Evolutionary conservation across 2,888 invertebrate species (phyloP).

Genomic region (Hypomecis punctinalis): DNA sequence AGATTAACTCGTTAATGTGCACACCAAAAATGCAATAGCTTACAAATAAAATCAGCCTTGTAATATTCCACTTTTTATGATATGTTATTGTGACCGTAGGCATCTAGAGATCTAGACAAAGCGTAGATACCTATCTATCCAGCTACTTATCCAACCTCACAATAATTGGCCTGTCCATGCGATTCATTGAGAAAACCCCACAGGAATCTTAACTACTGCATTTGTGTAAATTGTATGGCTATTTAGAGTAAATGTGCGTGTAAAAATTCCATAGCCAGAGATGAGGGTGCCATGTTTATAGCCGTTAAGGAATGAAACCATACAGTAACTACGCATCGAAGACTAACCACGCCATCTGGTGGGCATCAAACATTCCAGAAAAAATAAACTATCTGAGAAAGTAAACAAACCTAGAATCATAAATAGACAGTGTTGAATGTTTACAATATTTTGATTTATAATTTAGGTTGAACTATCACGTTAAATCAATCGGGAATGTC

Average conservation of each 20-base stretch:
- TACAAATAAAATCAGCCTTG: too few species aligned
- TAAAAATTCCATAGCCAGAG: slow-evolving; percentile 72
- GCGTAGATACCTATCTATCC: background rate
- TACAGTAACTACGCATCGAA: slow-evolving; percentile 65
- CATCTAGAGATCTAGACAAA: slow-evolving; percentile 11
- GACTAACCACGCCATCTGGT: slow-evolving; percentile 78
- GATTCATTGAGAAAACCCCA: slow-evolving; percentile 56
- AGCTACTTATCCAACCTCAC: slow-evolving; percentile 17
- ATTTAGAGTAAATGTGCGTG: slow-evolving; percentile 66
- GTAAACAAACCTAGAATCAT: slow-evolving; percentile 75
- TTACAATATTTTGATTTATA: slow-evolving; percentile 45
- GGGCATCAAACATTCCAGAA: slow-evolving; percentile 75
- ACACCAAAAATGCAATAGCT: too few species aligned
- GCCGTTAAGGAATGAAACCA: slow-evolving; percentile 73
- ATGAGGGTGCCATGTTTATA: slow-evolving; percentile 76
- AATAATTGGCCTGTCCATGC: slow-evolving; percentile 22
- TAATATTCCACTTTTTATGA: slow-evolving; percentile 11
- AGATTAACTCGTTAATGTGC: too few species aligned
- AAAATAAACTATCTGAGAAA: slow-evolving; percentile 78
- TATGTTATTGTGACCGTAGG: slow-evolving; percentile 3
- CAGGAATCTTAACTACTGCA: slow-evolving; percentile 63
- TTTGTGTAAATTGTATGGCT: slow-evolving; percentile 61
- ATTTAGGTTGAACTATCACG: slow-evolving; percentile 27
- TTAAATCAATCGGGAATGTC: slow-evolving; percentile 25
- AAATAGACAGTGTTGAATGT: slow-evolving; percentile 70